Percentiles rank a stretch among this genome's conserved stretches.
Conservation (phyloP, 2,797 vertebrate species). For the Glyptemys insculpta region DNA sequence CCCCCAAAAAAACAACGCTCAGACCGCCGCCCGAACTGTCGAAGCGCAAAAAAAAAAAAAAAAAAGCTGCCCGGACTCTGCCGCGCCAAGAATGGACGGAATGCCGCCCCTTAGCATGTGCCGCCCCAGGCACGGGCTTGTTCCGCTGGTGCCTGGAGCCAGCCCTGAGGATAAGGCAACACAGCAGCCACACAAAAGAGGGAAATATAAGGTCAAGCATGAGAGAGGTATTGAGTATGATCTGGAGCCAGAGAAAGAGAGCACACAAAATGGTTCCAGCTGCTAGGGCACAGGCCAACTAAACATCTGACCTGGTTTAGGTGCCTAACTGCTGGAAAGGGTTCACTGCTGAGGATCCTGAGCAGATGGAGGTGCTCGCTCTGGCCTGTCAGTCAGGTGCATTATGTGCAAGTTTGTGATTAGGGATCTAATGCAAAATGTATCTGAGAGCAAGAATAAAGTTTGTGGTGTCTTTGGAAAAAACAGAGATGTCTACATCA, state of each 20-base stretch:
- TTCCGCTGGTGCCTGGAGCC: too few species aligned
- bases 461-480: neutral
- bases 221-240: neutral
- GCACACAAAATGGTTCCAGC: neutral
- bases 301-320: neutral
- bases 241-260: neutral
- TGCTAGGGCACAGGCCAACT: neutral
- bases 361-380: neutral
- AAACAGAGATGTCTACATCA: accelerated
- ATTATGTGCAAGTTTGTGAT: accelerated
- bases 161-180: neutral
- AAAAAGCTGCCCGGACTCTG: too few species aligned
- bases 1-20: too few species aligned
- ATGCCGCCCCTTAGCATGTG: too few species aligned
- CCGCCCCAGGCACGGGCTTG: too few species aligned
- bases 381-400: neutral
- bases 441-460: neutral
- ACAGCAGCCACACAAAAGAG: neutral
- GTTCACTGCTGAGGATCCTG: neutral
- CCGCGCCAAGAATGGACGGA: too few species aligned
- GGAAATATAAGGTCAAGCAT: neutral
- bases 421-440: neutral
- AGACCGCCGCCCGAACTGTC: too few species aligned
- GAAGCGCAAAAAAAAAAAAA: too few species aligned
- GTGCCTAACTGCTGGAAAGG: neutral